phyloP scores from a whole-genome alignment of 2,888 invertebrate species.

The Atrina japonica region DNA sequence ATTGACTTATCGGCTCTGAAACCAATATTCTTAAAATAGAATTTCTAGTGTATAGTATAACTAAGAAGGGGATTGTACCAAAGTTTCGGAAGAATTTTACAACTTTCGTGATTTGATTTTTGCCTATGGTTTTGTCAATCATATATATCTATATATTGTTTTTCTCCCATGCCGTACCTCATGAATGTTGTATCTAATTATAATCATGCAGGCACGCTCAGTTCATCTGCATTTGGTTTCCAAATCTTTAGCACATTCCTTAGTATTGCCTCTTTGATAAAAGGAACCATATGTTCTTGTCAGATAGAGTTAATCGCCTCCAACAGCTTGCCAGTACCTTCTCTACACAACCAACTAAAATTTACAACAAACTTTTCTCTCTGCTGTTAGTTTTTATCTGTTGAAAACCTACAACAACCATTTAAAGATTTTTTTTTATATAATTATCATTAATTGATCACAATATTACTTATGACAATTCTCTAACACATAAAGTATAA shows the following conservation, averaged over 20 bases:
- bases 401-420: too few species aligned
- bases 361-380: too few species aligned
- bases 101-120: too few species aligned
- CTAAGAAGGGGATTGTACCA: background rate
- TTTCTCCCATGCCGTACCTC: slow-evolving; percentile 1
- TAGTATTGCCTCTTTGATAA: slow-evolving; percentile 7
- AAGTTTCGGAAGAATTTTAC: too few species aligned
- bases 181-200: slow-evolving; percentile 12
- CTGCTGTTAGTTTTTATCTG: too few species aligned
- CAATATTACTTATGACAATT: too few species aligned
- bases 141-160: too few species aligned
- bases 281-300: slow-evolving; percentile 21
- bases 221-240: slow-evolving; percentile 22
- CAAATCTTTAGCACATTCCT: slow-evolving; percentile 19
- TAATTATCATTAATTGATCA: too few species aligned
- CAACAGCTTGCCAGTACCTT: background rate
- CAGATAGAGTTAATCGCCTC: slow-evolving; percentile 13
- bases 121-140: too few species aligned
- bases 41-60: background rate
- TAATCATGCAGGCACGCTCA: slow-evolving; percentile 18
- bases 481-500: too few species aligned
- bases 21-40: background rate
- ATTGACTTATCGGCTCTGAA: background rate
- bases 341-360: too few species aligned
- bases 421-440: too few species aligned